A percentile compares a stretch with the other conserved stretches of the same genome.
phyloP scores from a whole-genome alignment of 1,140 invertebrate genomes.

The Pachypeltis micranthus region DNA sequence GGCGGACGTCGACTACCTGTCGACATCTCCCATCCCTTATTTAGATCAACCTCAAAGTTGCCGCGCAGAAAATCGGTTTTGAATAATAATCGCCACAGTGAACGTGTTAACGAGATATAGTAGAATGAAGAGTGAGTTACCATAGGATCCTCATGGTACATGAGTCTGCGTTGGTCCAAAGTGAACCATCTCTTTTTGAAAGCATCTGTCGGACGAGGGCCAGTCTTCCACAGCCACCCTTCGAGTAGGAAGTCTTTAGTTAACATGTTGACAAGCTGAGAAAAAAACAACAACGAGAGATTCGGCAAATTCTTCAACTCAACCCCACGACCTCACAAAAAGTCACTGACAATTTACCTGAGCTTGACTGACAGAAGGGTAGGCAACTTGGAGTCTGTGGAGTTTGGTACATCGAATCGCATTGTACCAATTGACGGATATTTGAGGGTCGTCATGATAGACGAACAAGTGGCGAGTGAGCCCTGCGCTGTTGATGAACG shows the following conservation, averaged over 20 bases:
- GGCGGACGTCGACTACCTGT: no score
- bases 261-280: conserved; percentile 51
- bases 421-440: conserved; percentile 79
- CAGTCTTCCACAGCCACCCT: conserved; percentile 83
- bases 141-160: conserved; percentile 79
- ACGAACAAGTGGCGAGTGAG: conserved; percentile 78
- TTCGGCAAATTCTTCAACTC: neutral
- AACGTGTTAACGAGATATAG: neutral
- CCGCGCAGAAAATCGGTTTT: no score
- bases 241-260: conserved; percentile 71
- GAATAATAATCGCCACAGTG: neutral
- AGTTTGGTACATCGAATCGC: conserved; percentile 76
- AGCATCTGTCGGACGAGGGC: conserved; percentile 61
- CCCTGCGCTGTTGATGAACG: conserved; percentile 66
- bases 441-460: conserved; percentile 71
- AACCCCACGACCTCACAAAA: neutral
- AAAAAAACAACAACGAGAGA: conserved; percentile 13
- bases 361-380: conserved; percentile 61
- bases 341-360: conserved; percentile 42
- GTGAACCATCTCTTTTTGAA: conserved; percentile 81
- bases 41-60: no score
- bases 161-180: conserved; percentile 74
- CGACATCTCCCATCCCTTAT: no score
- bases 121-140: conserved; percentile 34
- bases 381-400: conserved; percentile 67